Conservation (phyloP, 2,797 vertebrate genomes). For the Sphaeramia orbicularis region DNA sequence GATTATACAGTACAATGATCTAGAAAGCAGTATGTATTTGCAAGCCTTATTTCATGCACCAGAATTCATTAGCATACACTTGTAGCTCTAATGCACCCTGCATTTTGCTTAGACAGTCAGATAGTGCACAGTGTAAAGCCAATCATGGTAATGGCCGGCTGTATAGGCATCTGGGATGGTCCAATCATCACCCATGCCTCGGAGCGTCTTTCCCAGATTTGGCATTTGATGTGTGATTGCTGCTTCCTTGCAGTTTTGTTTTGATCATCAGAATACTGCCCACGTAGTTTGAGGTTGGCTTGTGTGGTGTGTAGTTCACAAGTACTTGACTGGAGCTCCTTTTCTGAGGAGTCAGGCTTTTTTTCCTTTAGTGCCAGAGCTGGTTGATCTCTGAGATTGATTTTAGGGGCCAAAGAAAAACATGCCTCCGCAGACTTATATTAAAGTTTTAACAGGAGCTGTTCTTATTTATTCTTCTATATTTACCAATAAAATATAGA, state of each 20-base stretch:
- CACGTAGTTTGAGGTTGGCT: slow-evolving; percentile 31
- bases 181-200: slow-evolving; percentile 64
- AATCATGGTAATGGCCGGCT: slow-evolving; percentile 77
- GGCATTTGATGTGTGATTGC: slow-evolving; percentile 71
- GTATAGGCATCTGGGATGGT: slow-evolving; percentile 54
- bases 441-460: neutral
- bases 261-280: slow-evolving; percentile 61
- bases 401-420: slow-evolving; percentile 49
- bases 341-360: slow-evolving; percentile 36
- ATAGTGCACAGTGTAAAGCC: slow-evolving; percentile 62
- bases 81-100: slow-evolving; percentile 58
- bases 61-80: slow-evolving; percentile 72
- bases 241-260: slow-evolving; percentile 56
- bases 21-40: slow-evolving; percentile 38
- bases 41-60: slow-evolving; percentile 55
- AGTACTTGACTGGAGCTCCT: slow-evolving; percentile 34
- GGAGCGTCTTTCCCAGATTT: slow-evolving; percentile 56
- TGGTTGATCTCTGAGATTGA: slow-evolving; percentile 37
- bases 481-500: slow-evolving; percentile 3
- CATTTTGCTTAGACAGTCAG: slow-evolving; percentile 74
- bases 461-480: slow-evolving; percentile 9
- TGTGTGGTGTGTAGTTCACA: slow-evolving; percentile 31
- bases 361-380: slow-evolving; percentile 11
- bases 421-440: neutral
- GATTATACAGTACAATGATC: slow-evolving; percentile 39